Base-by-base conservation (phyloP, 1,140 invertebrate species). In the Thaumetopoea pityocampa region DNA sequence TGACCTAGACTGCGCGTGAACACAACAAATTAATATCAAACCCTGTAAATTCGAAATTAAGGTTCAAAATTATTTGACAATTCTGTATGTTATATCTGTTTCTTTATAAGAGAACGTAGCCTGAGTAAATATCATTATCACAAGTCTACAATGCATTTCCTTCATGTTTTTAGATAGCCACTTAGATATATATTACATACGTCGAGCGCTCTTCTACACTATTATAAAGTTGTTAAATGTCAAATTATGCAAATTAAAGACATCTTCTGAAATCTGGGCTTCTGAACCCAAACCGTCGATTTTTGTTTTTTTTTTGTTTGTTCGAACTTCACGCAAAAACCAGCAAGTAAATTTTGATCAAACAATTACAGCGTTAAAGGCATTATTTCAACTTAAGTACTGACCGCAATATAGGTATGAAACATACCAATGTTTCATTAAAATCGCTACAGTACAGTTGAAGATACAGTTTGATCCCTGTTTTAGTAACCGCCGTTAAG, bases 91-190 rank as follows among this genome's bases (percentile, higher is more conserved):
- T 16, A 14, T 52, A 30, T 12, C 28, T 33, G 16, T 58, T 53
- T 53, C 17, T 15, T 20, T 7, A 23, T 33, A 46, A 32, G 24
- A 17, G 14, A 17, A 26, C 14, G 22, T 40, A 34, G 41, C 48
- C 45, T 47, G 40, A 46, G 59, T 58, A 63, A 59, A 59, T 59
- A 59, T 59, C 55, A 63, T 63, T 59, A 63, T 49, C 35, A 49
- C 50, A 24, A 44, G 42, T 57, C 54, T 33, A 57, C 58, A 57
- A 61, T 35, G 46, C 26, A 36, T 34, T 48, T 22, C 38, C 23
- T 24, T 40, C 36, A 44, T 10, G 51, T 44, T 54, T 50, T 43
- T 27, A 44, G 47, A 53, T 51, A 56, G 51, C 41, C 48, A 59
- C 38, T 50, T 62, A 44, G 33, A 42, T 32, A 49, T 55, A 45